Conservation (phyloP, 1,140 invertebrate genomes). For the Sitobion miscanthi region DNA sequence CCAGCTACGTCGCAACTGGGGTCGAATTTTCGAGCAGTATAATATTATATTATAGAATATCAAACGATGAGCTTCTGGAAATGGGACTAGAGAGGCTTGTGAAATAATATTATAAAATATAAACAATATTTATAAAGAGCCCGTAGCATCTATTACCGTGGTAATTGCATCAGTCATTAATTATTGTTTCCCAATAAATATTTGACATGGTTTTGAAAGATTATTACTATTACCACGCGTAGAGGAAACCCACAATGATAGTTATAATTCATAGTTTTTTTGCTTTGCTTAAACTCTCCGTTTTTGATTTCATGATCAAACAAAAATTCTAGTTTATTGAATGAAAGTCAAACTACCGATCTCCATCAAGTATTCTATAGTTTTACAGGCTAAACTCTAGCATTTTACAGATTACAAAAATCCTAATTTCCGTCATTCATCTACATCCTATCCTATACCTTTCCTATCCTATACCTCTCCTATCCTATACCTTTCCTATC, state of each 20-base stretch:
- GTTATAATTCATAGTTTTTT: background rate
- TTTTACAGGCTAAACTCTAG: background rate
- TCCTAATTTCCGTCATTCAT: background rate
- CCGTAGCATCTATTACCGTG: background rate
- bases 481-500: no score
- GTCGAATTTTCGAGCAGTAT: no score
- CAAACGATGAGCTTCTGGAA: no score
- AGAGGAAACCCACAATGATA: background rate
- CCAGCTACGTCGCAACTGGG: no score
- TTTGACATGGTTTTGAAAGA: background rate
- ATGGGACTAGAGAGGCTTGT: background rate
- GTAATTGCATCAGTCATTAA: background rate
- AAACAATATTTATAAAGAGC: background rate
- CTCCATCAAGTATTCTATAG: background rate
- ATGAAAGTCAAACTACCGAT: background rate
- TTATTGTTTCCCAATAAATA: background rate
- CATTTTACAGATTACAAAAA: background rate
- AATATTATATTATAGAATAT: no score
- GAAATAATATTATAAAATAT: background rate
- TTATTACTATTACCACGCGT: background rate
- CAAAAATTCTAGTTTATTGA: background rate
- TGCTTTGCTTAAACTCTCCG: background rate
- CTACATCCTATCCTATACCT: no score
- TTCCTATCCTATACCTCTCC: no score
- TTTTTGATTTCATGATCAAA: background rate